Evolutionary conservation across 2,888 invertebrate species (phyloP).

Genomic region (Melikaiella ostensackeni): DNA sequence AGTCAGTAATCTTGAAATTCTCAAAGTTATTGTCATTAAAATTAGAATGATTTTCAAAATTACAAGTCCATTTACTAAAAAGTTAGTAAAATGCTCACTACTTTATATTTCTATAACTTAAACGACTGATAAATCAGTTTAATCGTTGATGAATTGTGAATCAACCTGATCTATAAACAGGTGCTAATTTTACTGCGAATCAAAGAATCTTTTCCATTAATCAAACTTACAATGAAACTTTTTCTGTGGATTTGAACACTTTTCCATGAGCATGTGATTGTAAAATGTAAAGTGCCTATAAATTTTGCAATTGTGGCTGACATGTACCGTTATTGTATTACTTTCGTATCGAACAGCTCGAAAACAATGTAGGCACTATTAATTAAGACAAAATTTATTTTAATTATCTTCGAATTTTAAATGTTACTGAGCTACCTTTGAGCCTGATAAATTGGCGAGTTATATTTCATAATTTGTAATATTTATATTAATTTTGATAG

Average conservation of each 20-base stretch:
- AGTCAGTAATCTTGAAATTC: neutral
- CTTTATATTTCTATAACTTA: neutral
- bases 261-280: slow-evolving; percentile 41
- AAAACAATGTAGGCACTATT: slow-evolving; percentile 20
- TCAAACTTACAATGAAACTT: neutral
- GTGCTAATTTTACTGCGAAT: neutral
- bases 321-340: slow-evolving; percentile 14
- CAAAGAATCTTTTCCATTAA: slow-evolving; percentile 1
- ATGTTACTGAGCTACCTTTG: neutral
- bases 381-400: neutral
- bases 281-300: slow-evolving; percentile 50
- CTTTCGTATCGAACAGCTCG: neutral
- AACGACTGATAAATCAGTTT: neutral
- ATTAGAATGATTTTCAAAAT: neutral
- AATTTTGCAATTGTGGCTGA: slow-evolving; percentile 17
- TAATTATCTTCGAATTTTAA: neutral
- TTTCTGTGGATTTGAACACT: slow-evolving; percentile 18
- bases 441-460: neutral
- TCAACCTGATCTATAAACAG: neutral
- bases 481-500: neutral
- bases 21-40: neutral
- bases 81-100: neutral
- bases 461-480: neutral
- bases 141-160: neutral
- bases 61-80: neutral